Conservation (phyloP, 2,888 invertebrate species). For the Cloeon dipterum region DNA sequence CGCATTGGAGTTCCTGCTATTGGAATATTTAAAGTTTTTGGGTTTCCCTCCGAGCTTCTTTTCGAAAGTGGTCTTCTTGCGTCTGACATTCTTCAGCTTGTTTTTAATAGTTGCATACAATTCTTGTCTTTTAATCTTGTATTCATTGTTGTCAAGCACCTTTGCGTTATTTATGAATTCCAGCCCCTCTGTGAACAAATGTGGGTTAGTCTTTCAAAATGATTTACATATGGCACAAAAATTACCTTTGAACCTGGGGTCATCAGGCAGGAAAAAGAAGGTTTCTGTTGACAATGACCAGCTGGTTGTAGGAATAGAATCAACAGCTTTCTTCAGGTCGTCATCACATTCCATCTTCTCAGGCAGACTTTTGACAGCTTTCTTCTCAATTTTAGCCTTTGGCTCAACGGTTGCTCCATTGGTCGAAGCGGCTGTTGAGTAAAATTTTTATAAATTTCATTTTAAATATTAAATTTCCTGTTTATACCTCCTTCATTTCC, state of each 20-base stretch:
- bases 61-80: background rate
- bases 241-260: background rate
- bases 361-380: background rate
- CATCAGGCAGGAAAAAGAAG: background rate
- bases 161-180: background rate
- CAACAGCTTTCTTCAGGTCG: background rate
- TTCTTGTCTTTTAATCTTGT: background rate
- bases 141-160: background rate
- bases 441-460: background rate
- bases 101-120: background rate
- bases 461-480: background rate
- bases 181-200: background rate
- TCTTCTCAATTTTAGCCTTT: background rate
- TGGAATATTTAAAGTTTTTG: no score
- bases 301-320: background rate
- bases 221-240: background rate
- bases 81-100: background rate
- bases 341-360: background rate
- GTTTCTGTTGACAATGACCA: background rate
- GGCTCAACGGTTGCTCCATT: no score
- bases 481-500: no score
- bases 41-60: background rate
- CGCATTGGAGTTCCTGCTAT: no score
- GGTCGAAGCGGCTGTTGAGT: background rate
- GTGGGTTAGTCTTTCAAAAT: background rate